Evolutionary conservation across 2,797 vertebrate species (phyloP).

Genomic region (Botia kubotai): DNA sequence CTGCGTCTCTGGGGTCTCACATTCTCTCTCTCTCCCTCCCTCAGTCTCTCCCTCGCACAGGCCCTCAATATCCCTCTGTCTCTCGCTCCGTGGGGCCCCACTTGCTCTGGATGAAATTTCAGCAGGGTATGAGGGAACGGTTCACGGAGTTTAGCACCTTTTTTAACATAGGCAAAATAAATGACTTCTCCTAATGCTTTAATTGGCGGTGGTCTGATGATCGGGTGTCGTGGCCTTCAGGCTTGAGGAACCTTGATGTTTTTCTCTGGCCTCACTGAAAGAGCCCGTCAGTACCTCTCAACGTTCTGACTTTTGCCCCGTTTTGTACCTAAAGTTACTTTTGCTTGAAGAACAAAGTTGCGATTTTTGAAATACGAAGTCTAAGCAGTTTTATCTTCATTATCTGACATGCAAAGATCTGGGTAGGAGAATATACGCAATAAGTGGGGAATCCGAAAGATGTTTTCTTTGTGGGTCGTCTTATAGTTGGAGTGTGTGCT

Average conservation of each 20-base stretch:
- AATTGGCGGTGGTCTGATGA: conserved; percentile 80
- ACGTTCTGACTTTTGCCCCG: conserved; percentile 35
- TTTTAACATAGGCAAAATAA: conserved; percentile 77
- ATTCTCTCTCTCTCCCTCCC: conserved; percentile 65
- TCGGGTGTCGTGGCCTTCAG: conserved; percentile 75
- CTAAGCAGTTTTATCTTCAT: background rate
- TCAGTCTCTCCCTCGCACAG: conserved; percentile 66
- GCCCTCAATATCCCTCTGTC: conserved; percentile 67
- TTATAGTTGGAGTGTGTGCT: too few relatives aligned
- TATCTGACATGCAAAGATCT: background rate
- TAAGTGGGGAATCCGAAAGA: background rate
- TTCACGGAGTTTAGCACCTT: conserved; percentile 81
- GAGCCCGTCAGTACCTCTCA: conserved; percentile 70
- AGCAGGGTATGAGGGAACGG: conserved; percentile 77
- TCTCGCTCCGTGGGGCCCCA: conserved; percentile 69
- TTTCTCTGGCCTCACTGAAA: conserved; percentile 67
- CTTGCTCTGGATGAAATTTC: conserved; percentile 79
- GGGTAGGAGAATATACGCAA: conserved; percentile 13
- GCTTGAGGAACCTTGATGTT: conserved; percentile 73
- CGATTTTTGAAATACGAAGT: conserved; percentile 16
- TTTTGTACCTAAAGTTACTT: conserved; percentile 23
- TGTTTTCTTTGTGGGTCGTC: too few relatives aligned
- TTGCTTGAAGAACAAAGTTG: background rate
- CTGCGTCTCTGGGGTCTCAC: conserved; percentile 67
- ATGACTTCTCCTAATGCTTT: conserved; percentile 79